Conservation (phyloP, 1,140 invertebrate species). For the Euura saliciscinereae region DNA sequence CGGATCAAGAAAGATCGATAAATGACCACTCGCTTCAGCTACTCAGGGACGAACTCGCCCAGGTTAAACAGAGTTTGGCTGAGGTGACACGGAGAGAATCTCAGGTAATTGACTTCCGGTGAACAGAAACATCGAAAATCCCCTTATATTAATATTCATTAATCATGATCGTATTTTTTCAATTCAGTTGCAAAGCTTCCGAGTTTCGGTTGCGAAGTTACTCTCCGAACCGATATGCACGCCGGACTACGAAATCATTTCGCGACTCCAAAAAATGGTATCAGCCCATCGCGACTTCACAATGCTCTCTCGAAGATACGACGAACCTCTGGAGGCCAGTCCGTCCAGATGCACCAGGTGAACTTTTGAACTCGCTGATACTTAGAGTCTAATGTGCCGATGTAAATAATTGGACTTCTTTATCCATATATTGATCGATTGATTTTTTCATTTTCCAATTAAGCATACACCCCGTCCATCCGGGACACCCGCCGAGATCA, state of each 20-base stretch:
- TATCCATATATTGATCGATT: not conserved
- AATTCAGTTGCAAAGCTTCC: slow-evolving; percentile 69
- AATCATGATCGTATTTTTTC: not conserved
- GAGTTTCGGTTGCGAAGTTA: slow-evolving; percentile 70
- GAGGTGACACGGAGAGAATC: slow-evolving; percentile 76
- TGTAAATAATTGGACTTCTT: not conserved
- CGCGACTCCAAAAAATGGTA: slow-evolving; percentile 75
- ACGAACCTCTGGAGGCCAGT: slow-evolving; percentile 63
- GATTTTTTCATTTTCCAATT: not conserved
- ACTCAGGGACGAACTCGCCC: slow-evolving; percentile 73
- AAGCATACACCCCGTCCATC: slow-evolving; percentile 46
- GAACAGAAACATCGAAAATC: too few relatives aligned
- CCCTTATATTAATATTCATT: not conserved
- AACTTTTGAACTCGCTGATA: slow-evolving; percentile 5
- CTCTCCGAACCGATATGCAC: slow-evolving; percentile 71
- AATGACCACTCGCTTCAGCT: slow-evolving; percentile 71
- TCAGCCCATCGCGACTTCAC: slow-evolving; percentile 80
- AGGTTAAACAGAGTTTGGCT: slow-evolving; percentile 72
- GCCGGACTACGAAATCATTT: slow-evolving; percentile 78
- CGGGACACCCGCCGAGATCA: slow-evolving; percentile 48
- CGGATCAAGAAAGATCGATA: slow-evolving; percentile 72
- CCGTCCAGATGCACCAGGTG: slow-evolving; percentile 54
- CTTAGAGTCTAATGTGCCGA: too few relatives aligned
- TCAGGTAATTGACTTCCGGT: slow-evolving; percentile 53
- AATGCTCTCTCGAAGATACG: slow-evolving; percentile 72